Evolutionary conservation across 2,888 invertebrate species (phyloP), one percentile per base, ranked within the genome.

Genomic region (Priapulus caudatus): DNA sequence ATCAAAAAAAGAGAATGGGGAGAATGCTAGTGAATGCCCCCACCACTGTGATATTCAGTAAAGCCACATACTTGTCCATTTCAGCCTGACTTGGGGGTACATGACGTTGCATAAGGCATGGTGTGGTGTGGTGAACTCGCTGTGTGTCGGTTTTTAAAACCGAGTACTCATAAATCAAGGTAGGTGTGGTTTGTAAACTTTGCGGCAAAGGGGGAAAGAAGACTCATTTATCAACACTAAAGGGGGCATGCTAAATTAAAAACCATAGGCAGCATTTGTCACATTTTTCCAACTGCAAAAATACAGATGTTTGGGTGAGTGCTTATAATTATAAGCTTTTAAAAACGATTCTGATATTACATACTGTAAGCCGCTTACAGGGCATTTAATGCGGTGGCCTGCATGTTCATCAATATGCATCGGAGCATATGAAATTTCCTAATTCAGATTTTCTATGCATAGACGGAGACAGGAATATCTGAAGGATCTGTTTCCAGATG

Each of bases 61-160:
- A n/a, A 48, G 5, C 20, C 43, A 23, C 3, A 51, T 16, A 4
- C 18, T 22, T 51, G 20, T 43, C 48, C 52, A 43, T 62, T 65
- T 45, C 62, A 70, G 68, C 54, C 60, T 45, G 84, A 87, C 64
- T 82, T 90, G 58, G 80, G 79, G 51, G 74, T 89, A 45, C 81
- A 81, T 33, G 89, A 91, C 71, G 78, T 83, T 18, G 89, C 90
- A 0, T 81, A 81, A 64, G 79, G 83, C 0, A 75, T 91, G 65
- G 79, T 81, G 1, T 90, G 87, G 88, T 83, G 84, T 52, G 79
- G 82, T 59, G 83, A n/a, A 88, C 67, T 81, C 83, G n/a, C 76
- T 91, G 19, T 88, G 86, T 70, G 81, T 91, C 50, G 91, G 90
- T 1, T 88, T n/a, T 84, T 69, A 85, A 84, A 67, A 80, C 82